Conservation (phyloP, 2,113 vertebrate genomes). For the Oceanodroma tethys region DNA sequence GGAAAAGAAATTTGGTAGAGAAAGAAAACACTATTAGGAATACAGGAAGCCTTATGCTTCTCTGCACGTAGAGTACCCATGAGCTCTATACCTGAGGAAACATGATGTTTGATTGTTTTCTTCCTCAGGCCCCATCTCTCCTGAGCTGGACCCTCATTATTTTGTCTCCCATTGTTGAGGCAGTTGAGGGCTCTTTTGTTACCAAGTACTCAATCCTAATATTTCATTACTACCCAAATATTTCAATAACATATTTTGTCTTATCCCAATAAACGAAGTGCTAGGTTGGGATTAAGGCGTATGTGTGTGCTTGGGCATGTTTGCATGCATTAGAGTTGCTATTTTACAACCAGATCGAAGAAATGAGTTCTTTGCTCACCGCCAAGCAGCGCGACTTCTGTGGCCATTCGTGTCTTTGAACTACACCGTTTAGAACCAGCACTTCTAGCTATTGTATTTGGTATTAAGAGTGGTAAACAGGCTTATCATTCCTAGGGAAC, state of each 20-base stretch:
- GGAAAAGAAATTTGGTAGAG: background rate
- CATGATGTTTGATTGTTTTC: background rate
- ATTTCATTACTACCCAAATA: background rate
- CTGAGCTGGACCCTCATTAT: background rate
- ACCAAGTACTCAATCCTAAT: background rate
- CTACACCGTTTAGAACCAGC: background rate
- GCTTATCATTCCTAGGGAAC: background rate
- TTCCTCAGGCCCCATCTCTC: background rate
- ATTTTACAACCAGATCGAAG: background rate
- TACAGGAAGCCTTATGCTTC: background rate
- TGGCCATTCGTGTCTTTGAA: background rate
- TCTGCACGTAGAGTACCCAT: background rate
- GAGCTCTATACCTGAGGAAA: background rate
- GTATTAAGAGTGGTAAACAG: background rate
- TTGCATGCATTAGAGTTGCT: background rate
- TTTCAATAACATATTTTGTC: background rate
- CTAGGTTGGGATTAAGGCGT: background rate
- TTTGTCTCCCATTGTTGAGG: background rate
- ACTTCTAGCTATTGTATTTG: background rate
- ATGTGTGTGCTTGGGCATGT: background rate
- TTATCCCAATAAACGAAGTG: background rate
- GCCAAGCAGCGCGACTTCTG: background rate
- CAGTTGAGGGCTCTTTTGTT: background rate
- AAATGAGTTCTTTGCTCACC: background rate
- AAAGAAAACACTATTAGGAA: background rate